phyloP scores from a whole-genome alignment of 2,888 invertebrate genomes.

The Meteorus cinctellus region DNA sequence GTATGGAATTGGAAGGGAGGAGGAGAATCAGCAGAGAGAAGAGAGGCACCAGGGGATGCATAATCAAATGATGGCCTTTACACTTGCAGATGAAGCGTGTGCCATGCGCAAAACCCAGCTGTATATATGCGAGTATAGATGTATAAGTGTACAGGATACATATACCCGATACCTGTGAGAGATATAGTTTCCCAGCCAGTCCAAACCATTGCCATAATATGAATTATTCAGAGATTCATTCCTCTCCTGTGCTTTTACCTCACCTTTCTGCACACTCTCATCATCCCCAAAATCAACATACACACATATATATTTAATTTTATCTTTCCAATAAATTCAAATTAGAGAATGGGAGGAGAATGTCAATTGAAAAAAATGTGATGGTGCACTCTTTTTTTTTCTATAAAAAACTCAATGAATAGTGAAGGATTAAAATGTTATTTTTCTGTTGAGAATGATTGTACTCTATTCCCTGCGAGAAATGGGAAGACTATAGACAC shows the following conservation, averaged over 20 bases:
- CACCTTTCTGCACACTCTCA: constrained; percentile 1
- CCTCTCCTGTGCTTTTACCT: constrained; percentile 29
- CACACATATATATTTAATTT: constrained; percentile 4
- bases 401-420: not conserved
- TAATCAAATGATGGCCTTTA: constrained; percentile 60
- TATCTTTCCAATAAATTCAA: not conserved
- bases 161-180: constrained; percentile 44
- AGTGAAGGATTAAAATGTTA: not conserved
- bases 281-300: constrained; percentile 22
- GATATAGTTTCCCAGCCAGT: constrained; percentile 42
- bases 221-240: constrained; percentile 58
- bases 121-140: not conserved
- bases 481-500: too few species aligned
- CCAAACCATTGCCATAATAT: constrained; percentile 49
- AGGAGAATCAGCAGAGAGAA: not conserved
- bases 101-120: constrained; percentile 24
- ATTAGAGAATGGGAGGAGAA: not conserved
- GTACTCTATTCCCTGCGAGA: too few species aligned
- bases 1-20: constrained; percentile 5
- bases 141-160: not conserved
- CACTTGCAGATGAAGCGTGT: constrained; percentile 55
- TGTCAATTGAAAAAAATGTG: not conserved
- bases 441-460: not conserved
- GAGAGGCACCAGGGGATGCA: constrained; percentile 45
- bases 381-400: not conserved